Percentiles rank a stretch among this genome's conserved stretches.
Evolutionary conservation across 2,888 invertebrate species (phyloP).

Genomic region (Cantharis rufa): DNA sequence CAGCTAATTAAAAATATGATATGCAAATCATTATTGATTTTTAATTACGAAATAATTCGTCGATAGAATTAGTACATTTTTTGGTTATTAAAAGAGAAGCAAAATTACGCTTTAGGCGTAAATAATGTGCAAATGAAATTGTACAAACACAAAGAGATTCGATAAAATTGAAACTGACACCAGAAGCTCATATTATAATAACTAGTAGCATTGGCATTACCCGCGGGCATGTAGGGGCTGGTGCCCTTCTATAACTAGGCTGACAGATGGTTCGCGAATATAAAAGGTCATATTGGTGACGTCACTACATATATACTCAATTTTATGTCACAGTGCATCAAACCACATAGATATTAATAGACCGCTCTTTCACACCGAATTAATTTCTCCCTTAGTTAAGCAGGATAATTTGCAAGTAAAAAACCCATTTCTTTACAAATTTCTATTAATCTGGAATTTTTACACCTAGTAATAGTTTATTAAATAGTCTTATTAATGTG

Average conservation of each 20-base stretch:
- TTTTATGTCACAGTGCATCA: constrained; percentile 41
- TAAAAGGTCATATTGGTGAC: constrained; percentile 53
- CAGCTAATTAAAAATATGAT: not conserved
- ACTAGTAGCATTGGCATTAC: constrained; percentile 47
- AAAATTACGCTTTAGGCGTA: constrained; percentile 2
- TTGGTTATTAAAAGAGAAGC: not conserved
- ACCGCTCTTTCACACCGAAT: constrained; percentile 27
- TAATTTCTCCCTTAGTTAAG: constrained; percentile 9
- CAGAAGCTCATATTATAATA: constrained; percentile 43
- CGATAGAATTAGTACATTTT: not conserved
- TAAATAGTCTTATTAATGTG: not conserved
- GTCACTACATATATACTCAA: constrained; percentile 46
- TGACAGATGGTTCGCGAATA: constrained; percentile 52
- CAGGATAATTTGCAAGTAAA: not conserved
- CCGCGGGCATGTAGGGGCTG: constrained; percentile 43
- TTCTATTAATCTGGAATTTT: not conserved
- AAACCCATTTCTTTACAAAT: not conserved
- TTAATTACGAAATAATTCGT: not conserved
- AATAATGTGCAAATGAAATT: constrained; percentile 27
- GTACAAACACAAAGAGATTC: constrained; percentile 37
- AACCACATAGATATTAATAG: constrained; percentile 37
- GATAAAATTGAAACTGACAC: constrained; percentile 51
- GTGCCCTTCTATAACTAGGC: constrained; percentile 45
- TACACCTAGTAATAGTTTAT: not conserved
- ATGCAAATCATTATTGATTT: not conserved